Base-by-base conservation (phyloP, 2,888 invertebrate genomes). In the Caenorhabditis auriculariae region DNA sequence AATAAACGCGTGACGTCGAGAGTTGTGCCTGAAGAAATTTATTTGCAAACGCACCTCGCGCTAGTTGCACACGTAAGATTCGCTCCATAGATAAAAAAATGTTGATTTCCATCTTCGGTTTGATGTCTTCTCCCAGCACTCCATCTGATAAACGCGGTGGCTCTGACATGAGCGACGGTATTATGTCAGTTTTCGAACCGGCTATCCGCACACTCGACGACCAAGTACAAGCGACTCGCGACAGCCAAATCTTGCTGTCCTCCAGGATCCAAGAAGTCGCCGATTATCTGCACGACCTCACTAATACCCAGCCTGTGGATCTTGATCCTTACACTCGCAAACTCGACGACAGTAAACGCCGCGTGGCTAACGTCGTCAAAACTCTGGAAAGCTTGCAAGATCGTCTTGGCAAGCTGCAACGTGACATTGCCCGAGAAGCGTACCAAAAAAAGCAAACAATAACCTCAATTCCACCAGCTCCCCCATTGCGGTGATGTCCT, bases 371-470 rank as follows among this genome's bases (percentile, higher is more conserved):
- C 27, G 39, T 54, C 12, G 50, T 26, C n/a, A 47, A 51, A n/a
- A 19, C 51, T 9, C 55, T 76, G 32, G 60, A 62, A 39, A 41
- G 35, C 3, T 42, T 76, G 12, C 72, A 76, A 43, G 69, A 72
- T 26, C 66, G 75, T 7, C 58, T 76, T 59, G 54, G 69, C 9
- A 56, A 58, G 19, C 55, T 76, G 4, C 76, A 76, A 51, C 24
- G 77, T n/a, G 62, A 64, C 17, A 72, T 77, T 9, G 73, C 73
- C 2, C 51, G 77, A 9, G 71, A 76, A 49, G 64, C 67, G 15
- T 64, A 69, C 51, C 51, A 54, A 2, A 44, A 51, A 24, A 56
- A 54, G 37, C 45, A 48, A 26, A 42, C 42, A 5, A 43, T 56
- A 19, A 44, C 47, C 15, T 55, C 55, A n/a, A 52, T 52, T 19